phyloP scores from a whole-genome alignment of 2,797 vertebrate genomes.

The Gadopsis marmoratus region DNA sequence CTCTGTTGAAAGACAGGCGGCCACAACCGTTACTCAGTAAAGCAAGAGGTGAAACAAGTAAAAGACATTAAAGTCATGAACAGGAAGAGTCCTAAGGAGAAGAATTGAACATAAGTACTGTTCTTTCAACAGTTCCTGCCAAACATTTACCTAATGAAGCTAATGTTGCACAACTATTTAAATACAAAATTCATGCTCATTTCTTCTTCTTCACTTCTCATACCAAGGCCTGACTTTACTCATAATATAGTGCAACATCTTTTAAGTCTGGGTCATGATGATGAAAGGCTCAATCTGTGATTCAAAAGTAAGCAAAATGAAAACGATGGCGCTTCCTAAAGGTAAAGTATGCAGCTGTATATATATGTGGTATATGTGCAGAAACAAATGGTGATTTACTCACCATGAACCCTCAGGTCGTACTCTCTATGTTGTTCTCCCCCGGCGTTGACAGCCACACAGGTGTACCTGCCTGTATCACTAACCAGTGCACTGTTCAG shows the following conservation, averaged over 20 bases:
- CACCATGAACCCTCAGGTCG: constrained; percentile 92
- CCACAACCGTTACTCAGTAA: constrained; percentile 24
- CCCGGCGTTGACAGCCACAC: constrained; percentile 95
- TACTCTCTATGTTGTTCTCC: constrained; percentile 93
- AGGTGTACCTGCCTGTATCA: constrained; percentile 92
- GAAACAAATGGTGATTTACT: constrained; percentile 61
- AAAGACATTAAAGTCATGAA: constrained; percentile 24
- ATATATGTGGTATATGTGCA: neutral
- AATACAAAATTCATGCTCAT: neutral
- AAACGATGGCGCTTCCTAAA: neutral
- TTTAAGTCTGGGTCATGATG: neutral
- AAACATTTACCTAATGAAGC: neutral
- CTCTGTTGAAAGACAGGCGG: constrained; percentile 33
- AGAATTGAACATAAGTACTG: neutral
- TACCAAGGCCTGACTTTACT: neutral
- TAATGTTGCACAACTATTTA: constrained; percentile 9
- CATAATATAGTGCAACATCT: neutral
- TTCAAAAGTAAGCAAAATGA: neutral
- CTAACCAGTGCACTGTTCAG: constrained; percentile 91
- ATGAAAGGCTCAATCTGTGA: neutral
- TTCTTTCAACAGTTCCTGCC: neutral
- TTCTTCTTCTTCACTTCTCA: neutral
- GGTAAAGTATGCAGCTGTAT: neutral
- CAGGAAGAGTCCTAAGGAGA: neutral
- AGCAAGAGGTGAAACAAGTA: constrained; percentile 14